A percentile compares a stretch with the other conserved stretches of the same genome.
Evolutionary conservation across 2,888 invertebrate species (phyloP).

Genomic region (Mechanitis mazaeus): DNA sequence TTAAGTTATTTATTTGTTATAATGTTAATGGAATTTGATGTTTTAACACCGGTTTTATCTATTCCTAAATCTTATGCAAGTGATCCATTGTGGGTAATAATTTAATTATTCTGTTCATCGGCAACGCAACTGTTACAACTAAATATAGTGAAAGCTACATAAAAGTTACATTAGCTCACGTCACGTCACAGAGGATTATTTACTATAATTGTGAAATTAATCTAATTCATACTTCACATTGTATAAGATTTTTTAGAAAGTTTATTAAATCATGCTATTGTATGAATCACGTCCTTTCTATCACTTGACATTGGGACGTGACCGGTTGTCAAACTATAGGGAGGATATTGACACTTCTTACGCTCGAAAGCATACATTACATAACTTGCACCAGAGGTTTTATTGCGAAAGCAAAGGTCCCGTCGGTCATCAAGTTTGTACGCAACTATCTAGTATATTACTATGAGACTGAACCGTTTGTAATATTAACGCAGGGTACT

Average conservation of each 20-base stretch:
- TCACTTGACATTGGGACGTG: conserved; percentile 70
- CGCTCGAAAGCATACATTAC: conserved; percentile 14
- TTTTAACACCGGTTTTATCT: conserved; percentile 25
- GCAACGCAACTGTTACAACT: conserved; percentile 60
- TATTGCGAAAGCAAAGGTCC: conserved; percentile 4
- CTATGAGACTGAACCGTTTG: neutral
- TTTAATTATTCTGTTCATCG: conserved; percentile 39
- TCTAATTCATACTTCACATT: conserved; percentile 9
- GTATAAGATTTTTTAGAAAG: conserved; percentile 33
- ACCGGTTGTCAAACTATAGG: conserved; percentile 43
- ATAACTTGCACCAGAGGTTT: neutral
- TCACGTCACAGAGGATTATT: conserved; percentile 17
- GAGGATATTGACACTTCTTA: conserved; percentile 55
- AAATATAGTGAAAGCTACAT: conserved; percentile 61
- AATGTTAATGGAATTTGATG: conserved; percentile 22
- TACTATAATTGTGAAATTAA: too few relatives aligned
- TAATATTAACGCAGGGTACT: too few relatives aligned
- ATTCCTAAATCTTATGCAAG: conserved; percentile 59
- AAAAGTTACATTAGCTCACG: conserved; percentile 35
- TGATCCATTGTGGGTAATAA: conserved; percentile 36
- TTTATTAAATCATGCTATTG: conserved; percentile 8
- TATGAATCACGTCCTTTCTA: conserved; percentile 50
- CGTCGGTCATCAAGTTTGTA: conserved; percentile 3
- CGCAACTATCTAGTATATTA: neutral
- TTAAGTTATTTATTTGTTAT: conserved; percentile 34